Evolutionary conservation across 2,888 invertebrate genomes (phyloP), one percentile per base, ranked within the genome.

Genomic region (Embidobia sp.): DNA sequence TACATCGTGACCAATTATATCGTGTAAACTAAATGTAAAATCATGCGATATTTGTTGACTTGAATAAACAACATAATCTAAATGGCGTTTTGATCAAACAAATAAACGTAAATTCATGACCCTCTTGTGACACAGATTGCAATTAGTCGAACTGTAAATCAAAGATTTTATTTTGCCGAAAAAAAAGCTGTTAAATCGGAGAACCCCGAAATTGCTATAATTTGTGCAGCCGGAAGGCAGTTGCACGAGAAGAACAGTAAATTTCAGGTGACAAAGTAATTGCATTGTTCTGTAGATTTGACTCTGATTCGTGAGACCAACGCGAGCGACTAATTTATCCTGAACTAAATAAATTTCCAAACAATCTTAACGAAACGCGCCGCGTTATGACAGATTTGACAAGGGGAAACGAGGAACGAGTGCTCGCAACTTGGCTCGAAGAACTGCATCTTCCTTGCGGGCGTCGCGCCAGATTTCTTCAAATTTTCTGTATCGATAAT

Each of bases 261-360:
- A 42, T 57, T 42, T 29, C 7, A 7, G 8, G 42, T 19, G 44
- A 59, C 57, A 37, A 19, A 8, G 7, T 44, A 59, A 59, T 59
- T 59, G 33, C 44, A 26, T 44, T 59, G 18, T 27, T 42, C 27
- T 33, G 42, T 44, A 57, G 19, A 40, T 18, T 59, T 19, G 42
- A 22, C 19, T 22, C 55, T 31, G 44, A 44, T 33, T 42, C 8
- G 13, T 40, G 31, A 42, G 27, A 16, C 29, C 16, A 55, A 42
- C 55, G 37, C 22, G 13, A 57, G 37, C 22, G 13, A 57, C 57
- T 57, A 57, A 57, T 44, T 57, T 57, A 44, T 44, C 22, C 18
- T 13, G 19, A 27, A 31, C 19, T 44, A 67, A 67, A 67, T 48
- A 55, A 35, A 55, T 55, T 15, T 40, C 4, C 44, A 31, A 22